Evolutionary conservation across 2,113 vertebrate genomes (phyloP).

Genomic region (Halichoeres trimaculatus): DNA sequence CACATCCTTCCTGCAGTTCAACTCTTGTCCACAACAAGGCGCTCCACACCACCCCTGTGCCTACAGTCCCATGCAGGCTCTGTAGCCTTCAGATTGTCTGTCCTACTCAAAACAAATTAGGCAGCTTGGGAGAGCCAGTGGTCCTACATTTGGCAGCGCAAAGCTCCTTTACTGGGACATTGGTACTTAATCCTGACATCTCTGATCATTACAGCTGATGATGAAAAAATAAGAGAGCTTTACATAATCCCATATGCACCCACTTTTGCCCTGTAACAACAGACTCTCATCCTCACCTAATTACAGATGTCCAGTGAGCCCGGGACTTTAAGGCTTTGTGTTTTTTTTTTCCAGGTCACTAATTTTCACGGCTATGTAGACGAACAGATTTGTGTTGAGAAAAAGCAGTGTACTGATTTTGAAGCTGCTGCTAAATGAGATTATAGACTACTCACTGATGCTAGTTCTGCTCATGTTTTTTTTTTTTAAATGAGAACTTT

Average conservation of each 20-base stretch:
- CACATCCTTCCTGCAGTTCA: slow-evolving; percentile 55
- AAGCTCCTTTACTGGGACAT: slow-evolving; percentile 78
- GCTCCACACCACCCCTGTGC: slow-evolving; percentile 43
- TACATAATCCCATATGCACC: slow-evolving; percentile 32
- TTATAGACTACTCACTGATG: background rate
- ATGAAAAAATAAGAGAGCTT: slow-evolving; percentile 37
- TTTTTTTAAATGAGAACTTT: slow-evolving; percentile 1
- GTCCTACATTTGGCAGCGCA: slow-evolving; percentile 70
- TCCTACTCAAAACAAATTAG: slow-evolving; percentile 75
- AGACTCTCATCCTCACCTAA: slow-evolving; percentile 10
- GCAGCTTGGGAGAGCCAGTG: slow-evolving; percentile 73
- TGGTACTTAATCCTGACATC: slow-evolving; percentile 73
- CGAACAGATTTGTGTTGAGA: background rate
- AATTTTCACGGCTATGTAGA: background rate
- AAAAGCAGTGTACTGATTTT: slow-evolving; percentile 1
- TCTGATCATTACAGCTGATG: slow-evolving; percentile 70
- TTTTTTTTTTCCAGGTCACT: background rate
- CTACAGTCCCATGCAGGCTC: slow-evolving; percentile 43
- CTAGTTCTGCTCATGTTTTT: background rate
- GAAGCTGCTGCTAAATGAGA: background rate
- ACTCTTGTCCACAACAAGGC: slow-evolving; percentile 65
- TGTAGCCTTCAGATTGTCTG: slow-evolving; percentile 46
- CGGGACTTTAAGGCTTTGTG: background rate
- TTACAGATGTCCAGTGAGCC: slow-evolving; percentile 7
- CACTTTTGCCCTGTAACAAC: slow-evolving; percentile 16